Conservation (phyloP, 2,797 vertebrate species). For the Siniperca scherzeri region DNA sequence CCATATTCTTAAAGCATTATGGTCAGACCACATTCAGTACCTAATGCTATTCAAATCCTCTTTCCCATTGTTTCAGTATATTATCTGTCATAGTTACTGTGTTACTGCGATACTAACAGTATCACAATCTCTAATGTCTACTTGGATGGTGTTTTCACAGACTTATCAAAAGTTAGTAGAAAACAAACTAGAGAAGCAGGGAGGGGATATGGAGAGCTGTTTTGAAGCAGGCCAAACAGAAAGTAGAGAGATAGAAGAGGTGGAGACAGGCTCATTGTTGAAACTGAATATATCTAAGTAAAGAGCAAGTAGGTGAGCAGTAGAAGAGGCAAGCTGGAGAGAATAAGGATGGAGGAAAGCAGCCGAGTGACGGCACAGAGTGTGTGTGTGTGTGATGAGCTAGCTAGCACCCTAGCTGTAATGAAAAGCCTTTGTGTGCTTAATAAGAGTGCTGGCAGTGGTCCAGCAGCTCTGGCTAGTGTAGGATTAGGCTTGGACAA, state of each 20-base stretch:
- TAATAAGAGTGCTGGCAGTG: conserved; percentile 90
- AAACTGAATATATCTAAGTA: conserved; percentile 42
- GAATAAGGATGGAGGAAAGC: conserved; percentile 53
- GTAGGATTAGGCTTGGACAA: conserved; percentile 93
- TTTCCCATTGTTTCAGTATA: conserved; percentile 32
- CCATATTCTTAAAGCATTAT: conserved; percentile 18
- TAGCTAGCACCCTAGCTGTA: conserved; percentile 83
- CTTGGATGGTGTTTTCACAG: conserved; percentile 18
- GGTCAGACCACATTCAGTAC: conserved; percentile 24
- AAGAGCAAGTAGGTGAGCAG: conserved; percentile 28
- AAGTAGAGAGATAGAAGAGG: conserved; percentile 4
- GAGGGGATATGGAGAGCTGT: not conserved
- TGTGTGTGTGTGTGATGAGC: conserved; percentile 72
- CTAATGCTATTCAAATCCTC: conserved; percentile 32
- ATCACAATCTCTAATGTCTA: conserved; percentile 26
- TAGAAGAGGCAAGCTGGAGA: conserved; percentile 33
- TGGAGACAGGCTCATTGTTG: conserved; percentile 30
- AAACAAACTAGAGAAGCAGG: conserved; percentile 23
- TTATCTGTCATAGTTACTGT: conserved; percentile 40
- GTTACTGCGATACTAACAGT: conserved; percentile 26
- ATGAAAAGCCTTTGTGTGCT: conserved; percentile 93
- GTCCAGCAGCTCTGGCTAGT: conserved; percentile 89
- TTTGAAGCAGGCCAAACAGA: conserved; percentile 35
- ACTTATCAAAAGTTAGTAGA: conserved; percentile 33
- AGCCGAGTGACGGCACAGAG: conserved; percentile 73